Base-by-base conservation (phyloP, 2,113 vertebrate genomes). In the Tragelaphus strepsiceros region DNA sequence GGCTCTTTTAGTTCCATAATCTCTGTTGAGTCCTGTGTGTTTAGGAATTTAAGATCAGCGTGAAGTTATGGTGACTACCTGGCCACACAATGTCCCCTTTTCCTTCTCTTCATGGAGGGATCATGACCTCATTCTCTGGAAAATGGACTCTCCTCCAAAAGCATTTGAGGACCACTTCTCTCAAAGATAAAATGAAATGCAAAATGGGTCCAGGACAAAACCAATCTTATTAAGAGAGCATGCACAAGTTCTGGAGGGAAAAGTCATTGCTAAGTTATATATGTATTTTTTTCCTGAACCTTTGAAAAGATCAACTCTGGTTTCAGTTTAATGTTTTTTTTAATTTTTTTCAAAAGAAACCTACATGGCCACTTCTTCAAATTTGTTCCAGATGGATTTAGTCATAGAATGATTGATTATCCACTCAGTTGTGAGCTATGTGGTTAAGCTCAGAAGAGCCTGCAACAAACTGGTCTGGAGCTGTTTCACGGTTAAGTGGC, bases 351-450 rank as follows among this genome's bases (percentile, higher is more conserved):
- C 7, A 81, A 78, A 96, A 94, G 89, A 94, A 98, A 88, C 62
- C 53, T 98, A 96, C 84, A 98, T 88, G 96, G 89, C 94, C 74
- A 97, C 96, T 96, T 98, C 89, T 98, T 98, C 95, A 98, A 97
- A 98, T 98, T 97, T 96, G 93, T 98, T 98, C 98, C 98, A 99
- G 98, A 98, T 96, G 98, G 97, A 82, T 98, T 98, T 97, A 94
- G 98, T 98, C 98, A 96, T 84, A 92, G 90, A 80, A 82, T 94
- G 97, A 97, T 2, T 93, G 97, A 98, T 97, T 89, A 97, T 92
- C 96, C 98, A 84, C 96, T 98, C 0, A 2, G 95, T 93, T 98
- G 67, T 95, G 97, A 97, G 97, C 51, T 84, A 90, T 96, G 97
- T 96, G 89, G 84, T 96, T 98, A 71, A 96, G 10, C 88, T 97